These are phyloP conservation scores for Atta colombica DNA, from an alignment of 1,140 invertebrate genomes.

Conservation along the genomic window DNA sequence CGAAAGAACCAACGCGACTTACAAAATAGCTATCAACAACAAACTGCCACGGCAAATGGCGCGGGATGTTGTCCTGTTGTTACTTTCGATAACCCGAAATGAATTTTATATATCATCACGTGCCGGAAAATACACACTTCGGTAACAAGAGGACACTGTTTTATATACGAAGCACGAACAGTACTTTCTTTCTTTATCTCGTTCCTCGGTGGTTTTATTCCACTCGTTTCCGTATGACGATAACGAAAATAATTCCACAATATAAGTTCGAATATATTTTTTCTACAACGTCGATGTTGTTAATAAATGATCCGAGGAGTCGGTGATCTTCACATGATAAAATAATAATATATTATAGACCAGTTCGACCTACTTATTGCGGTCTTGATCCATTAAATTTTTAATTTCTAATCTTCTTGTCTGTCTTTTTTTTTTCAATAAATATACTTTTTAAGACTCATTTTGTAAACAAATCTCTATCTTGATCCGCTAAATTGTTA, in stretches of 20 bases:
- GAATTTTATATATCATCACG: conserved; percentile 27
- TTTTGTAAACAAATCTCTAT: no score
- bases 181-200: conserved; percentile 13
- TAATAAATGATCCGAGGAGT: neutral
- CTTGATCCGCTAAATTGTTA: no score
- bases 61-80: neutral
- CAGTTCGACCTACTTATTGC: neutral
- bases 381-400: neutral
- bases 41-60: neutral
- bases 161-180: conserved; percentile 10
- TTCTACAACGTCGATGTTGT: neutral
- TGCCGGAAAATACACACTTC: conserved; percentile 22
- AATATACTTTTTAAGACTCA: no score
- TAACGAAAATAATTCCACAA: neutral
- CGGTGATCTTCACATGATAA: neutral
- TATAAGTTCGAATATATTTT: neutral
- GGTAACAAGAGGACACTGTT: conserved; percentile 5
- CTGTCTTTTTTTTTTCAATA: no score
- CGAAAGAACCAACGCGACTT: neutral
- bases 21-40: neutral
- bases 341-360: neutral
- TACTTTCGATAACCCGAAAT: conserved; percentile 26
- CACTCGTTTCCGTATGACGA: neutral
- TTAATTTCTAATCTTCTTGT: neutral
- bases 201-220: neutral